A percentile compares a stretch with the other conserved stretches of the same genome.
Evolutionary conservation across 2,113 vertebrate species (phyloP).

Genomic region (Alectura lathami): DNA sequence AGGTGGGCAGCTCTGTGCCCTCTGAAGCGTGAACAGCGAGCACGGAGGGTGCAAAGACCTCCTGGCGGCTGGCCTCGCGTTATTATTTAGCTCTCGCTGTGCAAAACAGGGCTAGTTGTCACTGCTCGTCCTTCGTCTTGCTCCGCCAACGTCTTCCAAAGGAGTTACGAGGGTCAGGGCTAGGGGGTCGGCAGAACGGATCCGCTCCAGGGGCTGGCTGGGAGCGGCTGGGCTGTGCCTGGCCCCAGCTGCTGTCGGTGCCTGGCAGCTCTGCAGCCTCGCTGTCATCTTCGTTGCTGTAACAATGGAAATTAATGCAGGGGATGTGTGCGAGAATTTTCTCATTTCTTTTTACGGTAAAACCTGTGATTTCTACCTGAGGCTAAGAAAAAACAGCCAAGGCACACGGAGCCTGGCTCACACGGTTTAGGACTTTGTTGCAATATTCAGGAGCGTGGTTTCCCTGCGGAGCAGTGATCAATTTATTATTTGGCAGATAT

Average conservation of each 20-base stretch:
- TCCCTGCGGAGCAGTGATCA: neutral
- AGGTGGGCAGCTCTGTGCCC: neutral
- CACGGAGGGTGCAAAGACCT: neutral
- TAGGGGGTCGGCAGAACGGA: no score
- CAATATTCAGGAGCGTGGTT: no score
- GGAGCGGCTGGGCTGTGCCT: neutral
- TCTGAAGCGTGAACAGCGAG: neutral
- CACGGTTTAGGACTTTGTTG: neutral
- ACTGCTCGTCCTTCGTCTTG: neutral
- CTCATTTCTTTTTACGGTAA: rapidly evolving
- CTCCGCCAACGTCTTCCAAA: neutral
- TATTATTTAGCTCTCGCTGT: neutral
- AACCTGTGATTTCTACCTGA: neutral
- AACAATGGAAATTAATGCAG: rapidly evolving
- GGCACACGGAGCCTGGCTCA: neutral
- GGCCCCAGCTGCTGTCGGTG: neutral
- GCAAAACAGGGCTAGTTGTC: neutral
- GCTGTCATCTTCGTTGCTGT: rapidly evolving
- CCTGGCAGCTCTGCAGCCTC: rapidly evolving
- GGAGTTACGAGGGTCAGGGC: neutral
- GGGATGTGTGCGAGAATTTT: rapidly evolving
- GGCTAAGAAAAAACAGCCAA: neutral
- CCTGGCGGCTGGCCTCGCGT: neutral
- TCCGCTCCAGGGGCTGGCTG: no score
- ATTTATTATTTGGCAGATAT: rapidly evolving